These are phyloP conservation scores for Premnoplex brunnescens DNA, from an alignment of 2,797 vertebrate species.

Conservation along the genomic window DNA sequence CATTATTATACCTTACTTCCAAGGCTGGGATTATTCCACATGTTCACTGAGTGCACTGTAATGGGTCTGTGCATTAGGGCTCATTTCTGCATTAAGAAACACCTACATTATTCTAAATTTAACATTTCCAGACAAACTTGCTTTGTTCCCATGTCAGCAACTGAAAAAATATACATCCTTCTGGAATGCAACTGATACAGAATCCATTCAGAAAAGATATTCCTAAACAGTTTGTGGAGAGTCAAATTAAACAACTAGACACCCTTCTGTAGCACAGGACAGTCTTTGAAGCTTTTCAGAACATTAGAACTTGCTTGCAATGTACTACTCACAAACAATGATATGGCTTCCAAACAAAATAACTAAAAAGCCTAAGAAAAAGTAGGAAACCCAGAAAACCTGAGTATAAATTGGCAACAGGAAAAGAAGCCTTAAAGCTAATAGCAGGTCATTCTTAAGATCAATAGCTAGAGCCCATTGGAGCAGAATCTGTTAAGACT, in stretches of 20 bases:
- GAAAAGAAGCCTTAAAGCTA: not conserved
- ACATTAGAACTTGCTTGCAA: not conserved
- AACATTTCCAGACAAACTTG: not conserved
- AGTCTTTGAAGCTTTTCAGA: not conserved
- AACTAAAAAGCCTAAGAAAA: not conserved
- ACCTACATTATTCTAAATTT: not conserved
- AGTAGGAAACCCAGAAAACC: not conserved
- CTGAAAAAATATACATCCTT: not conserved
- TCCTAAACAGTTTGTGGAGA: not conserved
- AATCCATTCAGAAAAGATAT: not conserved
- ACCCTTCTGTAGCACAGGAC: not conserved
- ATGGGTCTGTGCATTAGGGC: not conserved
- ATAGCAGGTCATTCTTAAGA: not conserved
- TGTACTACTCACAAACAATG: not conserved
- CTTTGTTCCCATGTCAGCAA: not conserved
- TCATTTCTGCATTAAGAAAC: not conserved
- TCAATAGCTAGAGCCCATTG: not conserved
- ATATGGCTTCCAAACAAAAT: not conserved
- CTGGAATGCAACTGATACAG: not conserved
- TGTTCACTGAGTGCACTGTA: not conserved
- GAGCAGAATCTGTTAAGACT: not conserved
- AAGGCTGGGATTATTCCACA: not conserved
- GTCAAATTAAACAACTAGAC: not conserved
- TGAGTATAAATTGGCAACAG: not conserved
- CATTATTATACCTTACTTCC: not conserved